Evolutionary conservation across 1,140 invertebrate genomes (phyloP), one percentile per base, ranked within the genome.

Genomic region (Scylla paramamosain): DNA sequence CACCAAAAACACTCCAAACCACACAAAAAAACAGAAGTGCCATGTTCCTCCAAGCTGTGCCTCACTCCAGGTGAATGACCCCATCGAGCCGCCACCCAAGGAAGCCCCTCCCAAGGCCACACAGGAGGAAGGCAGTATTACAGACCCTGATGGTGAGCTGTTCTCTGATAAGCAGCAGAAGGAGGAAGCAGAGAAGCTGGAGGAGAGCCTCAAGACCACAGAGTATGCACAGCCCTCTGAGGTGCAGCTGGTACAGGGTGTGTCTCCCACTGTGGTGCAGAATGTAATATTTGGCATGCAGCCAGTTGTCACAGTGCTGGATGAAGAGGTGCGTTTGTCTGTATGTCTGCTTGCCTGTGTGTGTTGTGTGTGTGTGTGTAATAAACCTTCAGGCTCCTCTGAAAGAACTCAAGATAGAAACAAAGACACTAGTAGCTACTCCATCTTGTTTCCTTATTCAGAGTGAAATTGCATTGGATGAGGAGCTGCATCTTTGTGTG

Each of bases 101-200:
- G 77, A 6, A 45, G 25, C 90, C 20, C 25, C 14, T 1, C 45
- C 29, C 16, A 45, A 48, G 25, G 89, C 91, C 31, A 95, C 77
- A 20, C 10, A 46, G 28, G 94, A 92, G 86, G 31, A 25, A 25
- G 94, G 89, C 12, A 52, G 67, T 4, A 29, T 52, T 25, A 28
- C 91, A 28, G 39, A 25, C 8, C 77, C 87, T 48, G 46, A 32
- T n/a, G 94, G 82, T 14, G 14, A 45, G 6, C 82, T 95, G 28
- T 95, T 86, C 94, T 92, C 89, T 90, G 59, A 95, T 32, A 12
- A 82, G 46, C 67, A 95, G 48, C 94, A 95, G 90, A 0, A 95
- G 48, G n/a, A 95, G 52, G 94, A 95, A 10, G 39, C 25, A 16
- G 25, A 45, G 6, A 82, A 48, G 16, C 90, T 95, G 3, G 90